Conservation (phyloP, 2,113 vertebrate genomes). For the Cygnus atratus region DNA sequence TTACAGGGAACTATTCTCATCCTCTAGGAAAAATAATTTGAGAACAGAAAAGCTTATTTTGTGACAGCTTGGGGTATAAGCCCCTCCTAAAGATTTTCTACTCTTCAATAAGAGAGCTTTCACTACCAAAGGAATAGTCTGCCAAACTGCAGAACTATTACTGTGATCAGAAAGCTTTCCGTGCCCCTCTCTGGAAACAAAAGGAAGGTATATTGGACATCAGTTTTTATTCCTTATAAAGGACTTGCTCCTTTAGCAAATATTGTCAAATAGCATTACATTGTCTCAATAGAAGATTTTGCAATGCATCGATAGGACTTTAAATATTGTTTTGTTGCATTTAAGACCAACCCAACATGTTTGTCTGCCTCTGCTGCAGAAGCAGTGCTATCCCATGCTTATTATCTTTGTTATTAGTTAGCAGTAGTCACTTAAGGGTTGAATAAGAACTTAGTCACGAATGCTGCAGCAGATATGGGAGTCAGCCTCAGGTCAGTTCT, state of each 20-base stretch:
- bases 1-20: background rate
- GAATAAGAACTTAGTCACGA: slow-evolving; percentile 12
- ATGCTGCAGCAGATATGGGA: background rate
- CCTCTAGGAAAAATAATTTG: background rate
- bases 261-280: background rate
- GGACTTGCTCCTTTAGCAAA: background rate
- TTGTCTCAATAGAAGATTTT: background rate
- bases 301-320: background rate
- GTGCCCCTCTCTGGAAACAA: background rate
- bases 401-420: background rate
- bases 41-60: background rate
- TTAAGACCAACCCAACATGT: background rate
- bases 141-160: background rate
- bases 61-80: background rate
- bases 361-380: background rate
- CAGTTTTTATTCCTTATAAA: background rate
- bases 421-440: background rate
- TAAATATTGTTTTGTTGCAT: background rate
- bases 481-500: slow-evolving; percentile 21
- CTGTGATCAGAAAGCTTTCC: background rate
- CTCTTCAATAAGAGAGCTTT: background rate
- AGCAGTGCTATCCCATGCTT: background rate
- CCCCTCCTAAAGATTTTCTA: background rate
- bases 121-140: background rate
- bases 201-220: background rate